phyloP scores from a whole-genome alignment of 2,797 vertebrate genomes.

The Sparus aurata region DNA sequence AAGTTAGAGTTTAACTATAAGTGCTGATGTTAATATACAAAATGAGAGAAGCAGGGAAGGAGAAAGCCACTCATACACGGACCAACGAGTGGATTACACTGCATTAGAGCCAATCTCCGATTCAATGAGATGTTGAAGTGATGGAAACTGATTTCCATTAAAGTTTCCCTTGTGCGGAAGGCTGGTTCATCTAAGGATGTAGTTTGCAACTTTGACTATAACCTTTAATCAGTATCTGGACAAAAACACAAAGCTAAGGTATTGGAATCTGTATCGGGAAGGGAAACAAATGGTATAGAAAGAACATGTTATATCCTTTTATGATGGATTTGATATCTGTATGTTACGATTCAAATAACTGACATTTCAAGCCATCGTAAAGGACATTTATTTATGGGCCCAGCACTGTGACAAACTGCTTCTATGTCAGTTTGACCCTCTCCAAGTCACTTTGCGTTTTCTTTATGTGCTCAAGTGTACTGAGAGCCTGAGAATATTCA shows the following conservation, averaged over 20 bases:
- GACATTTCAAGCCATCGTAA: background rate
- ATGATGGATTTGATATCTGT: background rate
- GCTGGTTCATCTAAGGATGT: background rate
- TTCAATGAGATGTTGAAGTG: constrained; percentile 25
- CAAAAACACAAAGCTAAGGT: no score
- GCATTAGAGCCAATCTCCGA: constrained; percentile 19
- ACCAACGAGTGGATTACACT: constrained; percentile 34
- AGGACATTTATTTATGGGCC: background rate
- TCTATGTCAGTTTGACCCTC: constrained; percentile 31
- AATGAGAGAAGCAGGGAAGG: background rate
- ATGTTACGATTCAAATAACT: background rate
- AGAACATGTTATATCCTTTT: background rate
- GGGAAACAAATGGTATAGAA: background rate
- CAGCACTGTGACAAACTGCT: background rate
- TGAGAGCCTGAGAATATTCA: constrained; percentile 59
- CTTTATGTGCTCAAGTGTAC: constrained; percentile 36
- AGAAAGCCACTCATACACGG: constrained; percentile 12
- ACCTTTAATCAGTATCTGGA: no score
- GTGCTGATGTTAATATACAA: background rate
- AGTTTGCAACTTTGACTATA: constrained; percentile 2
- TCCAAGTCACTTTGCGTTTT: constrained; percentile 25
- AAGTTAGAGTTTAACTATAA: background rate
- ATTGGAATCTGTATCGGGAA: no score
- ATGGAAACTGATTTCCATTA: constrained; percentile 15
- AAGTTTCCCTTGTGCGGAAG: constrained; percentile 12